These are phyloP conservation scores for Aspidiotus rigidus DNA, from an alignment of 2,888 invertebrate genomes.

Conservation along the genomic window DNA sequence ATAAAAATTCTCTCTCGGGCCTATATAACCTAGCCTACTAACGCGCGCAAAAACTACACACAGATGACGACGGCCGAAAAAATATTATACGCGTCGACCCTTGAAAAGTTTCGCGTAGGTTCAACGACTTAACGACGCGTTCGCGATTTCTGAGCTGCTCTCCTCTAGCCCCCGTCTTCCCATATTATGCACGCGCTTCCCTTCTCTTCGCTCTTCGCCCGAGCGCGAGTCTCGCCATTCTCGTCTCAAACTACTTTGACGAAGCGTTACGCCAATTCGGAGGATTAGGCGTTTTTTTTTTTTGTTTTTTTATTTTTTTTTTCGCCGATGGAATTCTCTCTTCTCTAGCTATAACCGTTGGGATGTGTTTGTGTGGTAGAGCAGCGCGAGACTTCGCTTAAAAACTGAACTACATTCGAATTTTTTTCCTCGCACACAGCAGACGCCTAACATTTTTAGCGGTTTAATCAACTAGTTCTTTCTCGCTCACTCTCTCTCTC, in stretches of 20 bases:
- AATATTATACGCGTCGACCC: slow-evolving; percentile 15
- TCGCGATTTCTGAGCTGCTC: slow-evolving; percentile 12
- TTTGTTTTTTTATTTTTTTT: not conserved
- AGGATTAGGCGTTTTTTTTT: slow-evolving; percentile 5
- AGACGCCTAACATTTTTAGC: too few species aligned
- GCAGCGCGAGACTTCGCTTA: not conserved
- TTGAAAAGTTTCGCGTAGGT: slow-evolving; percentile 17
- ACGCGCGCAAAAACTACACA: not conserved
- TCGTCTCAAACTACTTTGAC: slow-evolving; percentile 11
- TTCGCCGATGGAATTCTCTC: not conserved
- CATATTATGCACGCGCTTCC: slow-evolving; percentile 9
- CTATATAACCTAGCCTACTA: slow-evolving; percentile 2
- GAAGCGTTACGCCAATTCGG: slow-evolving; percentile 13
- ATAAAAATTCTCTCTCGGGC: not conserved
- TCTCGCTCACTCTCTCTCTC: not conserved
- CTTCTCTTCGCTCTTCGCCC: slow-evolving; percentile 5
- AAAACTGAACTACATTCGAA: not conserved
- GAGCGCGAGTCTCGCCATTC: not conserved
- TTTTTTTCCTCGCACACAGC: not conserved
- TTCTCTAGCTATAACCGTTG: not conserved
- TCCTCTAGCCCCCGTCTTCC: slow-evolving; percentile 3
- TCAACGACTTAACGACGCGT: slow-evolving; percentile 16
- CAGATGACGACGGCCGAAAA: slow-evolving; percentile 3
- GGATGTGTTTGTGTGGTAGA: not conserved
- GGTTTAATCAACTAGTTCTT: not conserved